Evolutionary conservation across 2,888 invertebrate species (phyloP).

Genomic region (Mythimna vitellina): DNA sequence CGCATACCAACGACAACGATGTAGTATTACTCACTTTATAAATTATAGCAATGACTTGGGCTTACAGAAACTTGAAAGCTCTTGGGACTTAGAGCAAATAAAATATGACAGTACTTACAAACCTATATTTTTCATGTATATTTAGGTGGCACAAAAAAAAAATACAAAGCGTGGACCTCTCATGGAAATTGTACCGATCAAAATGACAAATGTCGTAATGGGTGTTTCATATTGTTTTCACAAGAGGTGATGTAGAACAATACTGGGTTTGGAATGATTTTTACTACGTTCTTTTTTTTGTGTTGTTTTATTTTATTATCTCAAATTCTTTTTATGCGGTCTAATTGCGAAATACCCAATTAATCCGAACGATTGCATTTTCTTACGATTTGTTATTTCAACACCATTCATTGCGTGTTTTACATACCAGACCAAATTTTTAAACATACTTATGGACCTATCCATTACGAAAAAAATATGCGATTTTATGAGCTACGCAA

Average conservation of each 20-base stretch:
- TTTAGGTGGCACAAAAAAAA: slow-evolving; percentile 31
- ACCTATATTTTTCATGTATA: slow-evolving; percentile 38
- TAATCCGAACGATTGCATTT: too few species aligned
- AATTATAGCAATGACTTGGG: slow-evolving; percentile 71
- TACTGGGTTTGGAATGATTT: neutral
- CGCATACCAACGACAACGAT: slow-evolving; percentile 61
- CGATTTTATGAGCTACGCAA: too few species aligned
- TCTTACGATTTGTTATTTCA: too few species aligned
- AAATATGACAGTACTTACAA: slow-evolving; percentile 44
- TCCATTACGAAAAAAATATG: too few species aligned
- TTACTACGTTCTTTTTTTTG: neutral
- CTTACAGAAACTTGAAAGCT: slow-evolving; percentile 47
- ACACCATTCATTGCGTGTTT: too few species aligned
- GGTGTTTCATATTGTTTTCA: neutral
- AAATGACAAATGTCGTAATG: neutral
- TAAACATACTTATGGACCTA: too few species aligned
- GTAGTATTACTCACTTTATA: slow-evolving; percentile 61
- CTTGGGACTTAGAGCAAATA: slow-evolving; percentile 61
- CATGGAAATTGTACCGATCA: neutral
- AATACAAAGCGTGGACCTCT: neutral
- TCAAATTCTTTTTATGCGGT: too few species aligned
- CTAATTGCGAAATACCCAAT: too few species aligned
- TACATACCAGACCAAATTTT: too few species aligned
- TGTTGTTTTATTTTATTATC: too few species aligned
- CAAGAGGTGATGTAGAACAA: neutral